Percentiles rank a stretch among this genome's conserved stretches.
Evolutionary conservation across 2,113 vertebrate genomes (phyloP).

Genomic region (Solea solea): DNA sequence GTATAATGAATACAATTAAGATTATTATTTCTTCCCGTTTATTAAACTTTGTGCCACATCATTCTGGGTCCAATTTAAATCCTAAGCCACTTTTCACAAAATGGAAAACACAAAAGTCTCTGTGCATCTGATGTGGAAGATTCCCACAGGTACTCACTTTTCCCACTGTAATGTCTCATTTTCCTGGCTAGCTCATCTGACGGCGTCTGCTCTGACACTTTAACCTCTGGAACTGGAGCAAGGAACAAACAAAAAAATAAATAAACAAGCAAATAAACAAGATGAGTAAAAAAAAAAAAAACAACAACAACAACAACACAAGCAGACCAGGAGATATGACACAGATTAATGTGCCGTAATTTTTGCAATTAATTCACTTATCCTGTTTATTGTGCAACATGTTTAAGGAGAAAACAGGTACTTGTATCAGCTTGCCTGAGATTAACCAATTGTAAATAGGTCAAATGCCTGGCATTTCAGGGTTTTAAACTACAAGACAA

Average conservation of each 20-base stretch:
- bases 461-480: constrained; percentile 28
- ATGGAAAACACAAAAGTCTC: not conserved
- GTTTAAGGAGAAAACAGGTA: not conserved
- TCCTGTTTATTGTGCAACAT: not conserved
- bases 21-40: not conserved
- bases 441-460: constrained; percentile 40
- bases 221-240: constrained; percentile 85
- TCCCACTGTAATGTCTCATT: constrained; percentile 86
- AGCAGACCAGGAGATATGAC: not conserved
- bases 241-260: not conserved
- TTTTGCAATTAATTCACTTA: constrained; percentile 23
- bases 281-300: not conserved
- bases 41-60: not conserved
- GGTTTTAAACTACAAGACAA: constrained; percentile 34
- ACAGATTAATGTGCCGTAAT: not conserved
- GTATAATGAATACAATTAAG: not conserved
- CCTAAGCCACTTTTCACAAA: not conserved
- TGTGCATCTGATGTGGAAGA: not conserved
- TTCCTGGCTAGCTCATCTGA: constrained; percentile 91
- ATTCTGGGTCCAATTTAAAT: not conserved
- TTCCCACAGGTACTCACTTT: constrained; percentile 80
- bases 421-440: constrained; percentile 52
- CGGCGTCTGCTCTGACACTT: constrained; percentile 91
- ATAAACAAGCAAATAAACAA: not conserved
- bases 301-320: not conserved